Conservation (phyloP, 2,113 vertebrate genomes). For the Mustela nigripes region DNA sequence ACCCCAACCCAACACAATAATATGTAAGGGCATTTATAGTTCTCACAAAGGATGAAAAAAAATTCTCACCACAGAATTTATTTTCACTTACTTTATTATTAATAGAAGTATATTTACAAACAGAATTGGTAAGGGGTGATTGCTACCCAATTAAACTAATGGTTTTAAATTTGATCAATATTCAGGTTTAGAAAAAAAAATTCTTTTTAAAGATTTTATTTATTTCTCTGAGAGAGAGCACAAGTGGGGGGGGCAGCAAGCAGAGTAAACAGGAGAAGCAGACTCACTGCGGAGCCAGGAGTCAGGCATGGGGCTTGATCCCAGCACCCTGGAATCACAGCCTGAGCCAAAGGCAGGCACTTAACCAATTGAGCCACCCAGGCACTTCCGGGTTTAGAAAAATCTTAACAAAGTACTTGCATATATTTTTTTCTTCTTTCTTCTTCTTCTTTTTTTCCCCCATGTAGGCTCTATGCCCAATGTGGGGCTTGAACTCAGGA, state of each 20-base stretch:
- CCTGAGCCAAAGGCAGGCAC: neutral
- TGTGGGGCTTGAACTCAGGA: neutral
- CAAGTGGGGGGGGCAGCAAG: neutral
- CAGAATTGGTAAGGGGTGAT: neutral
- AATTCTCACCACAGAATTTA: neutral
- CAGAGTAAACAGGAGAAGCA: neutral
- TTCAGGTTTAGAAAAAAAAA: neutral
- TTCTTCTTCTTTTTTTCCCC: neutral
- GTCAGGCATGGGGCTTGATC: neutral
- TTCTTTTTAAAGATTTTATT: neutral
- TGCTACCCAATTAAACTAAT: neutral
- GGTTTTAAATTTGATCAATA: slow-evolving; percentile 12
- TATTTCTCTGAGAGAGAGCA: neutral
- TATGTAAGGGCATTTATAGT: neutral
- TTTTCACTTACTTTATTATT: slow-evolving; percentile 53
- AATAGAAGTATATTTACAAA: slow-evolving; percentile 27
- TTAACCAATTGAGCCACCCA: neutral
- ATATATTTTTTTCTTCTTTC: neutral
- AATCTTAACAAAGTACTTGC: neutral
- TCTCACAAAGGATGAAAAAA: slow-evolving; percentile 24
- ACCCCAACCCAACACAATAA: neutral
- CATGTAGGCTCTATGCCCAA: neutral
- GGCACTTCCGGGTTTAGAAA: neutral
- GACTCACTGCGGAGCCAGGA: neutral
- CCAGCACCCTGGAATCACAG: neutral